These are phyloP conservation scores for Halictus rubicundus DNA, from an alignment of 1,140 invertebrate genomes.

Conservation along the genomic window DNA sequence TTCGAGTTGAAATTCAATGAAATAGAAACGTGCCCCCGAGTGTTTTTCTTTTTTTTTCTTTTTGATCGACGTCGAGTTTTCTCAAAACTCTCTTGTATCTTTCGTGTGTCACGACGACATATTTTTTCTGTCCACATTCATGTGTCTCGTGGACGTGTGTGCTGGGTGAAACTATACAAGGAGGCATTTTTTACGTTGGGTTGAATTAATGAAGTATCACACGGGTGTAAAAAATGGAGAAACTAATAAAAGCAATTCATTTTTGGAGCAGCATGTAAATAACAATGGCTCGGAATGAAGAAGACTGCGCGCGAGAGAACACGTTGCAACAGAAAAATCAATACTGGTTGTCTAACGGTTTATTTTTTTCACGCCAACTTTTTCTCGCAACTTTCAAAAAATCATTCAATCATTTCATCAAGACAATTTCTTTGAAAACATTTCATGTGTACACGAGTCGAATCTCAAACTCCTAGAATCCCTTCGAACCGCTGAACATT, in stretches of 20 bases:
- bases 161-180: slow-evolving; percentile 59
- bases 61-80: not conserved
- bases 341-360: too few relatives aligned
- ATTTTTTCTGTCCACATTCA: slow-evolving; percentile 13
- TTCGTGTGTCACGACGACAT: not conserved
- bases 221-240: slow-evolving; percentile 65
- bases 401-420: too few relatives aligned
- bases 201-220: slow-evolving; percentile 63
- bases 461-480: too few relatives aligned
- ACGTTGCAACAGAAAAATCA: not conserved
- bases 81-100: too few relatives aligned
- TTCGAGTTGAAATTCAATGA: not conserved
- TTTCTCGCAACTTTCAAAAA: too few relatives aligned
- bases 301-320: slow-evolving; percentile 68
- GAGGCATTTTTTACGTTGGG: slow-evolving; percentile 73
- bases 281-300: slow-evolving; percentile 71
- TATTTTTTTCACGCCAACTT: too few relatives aligned
- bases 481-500: too few relatives aligned
- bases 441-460: too few relatives aligned
- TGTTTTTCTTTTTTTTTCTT: too few relatives aligned
- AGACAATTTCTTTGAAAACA: too few relatives aligned
- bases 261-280: slow-evolving; percentile 79
- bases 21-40: not conserved
- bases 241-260: slow-evolving; percentile 69
- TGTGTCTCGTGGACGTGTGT: slow-evolving; percentile 43